phyloP scores from a whole-genome alignment of 2,888 invertebrate genomes.

The Mamestra brassicae region DNA sequence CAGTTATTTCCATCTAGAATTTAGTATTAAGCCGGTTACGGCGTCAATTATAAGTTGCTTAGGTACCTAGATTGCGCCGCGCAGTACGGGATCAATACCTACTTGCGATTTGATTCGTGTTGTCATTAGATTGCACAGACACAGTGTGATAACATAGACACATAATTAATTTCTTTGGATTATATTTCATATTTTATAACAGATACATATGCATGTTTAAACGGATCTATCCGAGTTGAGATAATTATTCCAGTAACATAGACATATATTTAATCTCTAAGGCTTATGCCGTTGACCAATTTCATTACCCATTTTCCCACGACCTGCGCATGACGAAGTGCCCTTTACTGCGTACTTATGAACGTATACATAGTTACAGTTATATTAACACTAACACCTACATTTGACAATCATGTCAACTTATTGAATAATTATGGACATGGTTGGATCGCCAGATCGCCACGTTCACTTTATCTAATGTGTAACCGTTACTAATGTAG shows the following conservation, averaged over 20 bases:
- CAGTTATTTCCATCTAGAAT: background rate
- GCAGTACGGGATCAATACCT: background rate
- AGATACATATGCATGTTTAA: background rate
- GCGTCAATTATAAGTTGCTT: background rate
- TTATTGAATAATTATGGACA: background rate
- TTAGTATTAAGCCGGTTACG: background rate
- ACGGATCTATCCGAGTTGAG: background rate
- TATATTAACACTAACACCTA: too few species aligned
- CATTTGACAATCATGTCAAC: background rate
- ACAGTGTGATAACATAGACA: constrained; percentile 19
- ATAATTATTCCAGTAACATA: background rate
- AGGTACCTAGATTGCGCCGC: background rate
- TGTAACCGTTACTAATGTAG: background rate
- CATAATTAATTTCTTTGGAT: constrained; percentile 2
- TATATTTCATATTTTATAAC: background rate
- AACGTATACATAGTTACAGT: too few species aligned
- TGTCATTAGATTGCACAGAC: constrained; percentile 1
- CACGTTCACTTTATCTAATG: background rate
- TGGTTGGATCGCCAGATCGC: background rate
- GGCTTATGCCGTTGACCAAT: background rate
- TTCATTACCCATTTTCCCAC: background rate
- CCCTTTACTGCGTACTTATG: background rate
- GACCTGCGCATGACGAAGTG: background rate
- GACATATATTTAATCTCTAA: background rate
- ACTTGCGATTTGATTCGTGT: background rate